Evolutionary conservation across 53 echinoderm and acorn worm species (phyloP).

Genomic region (Antedon mediterranea): DNA sequence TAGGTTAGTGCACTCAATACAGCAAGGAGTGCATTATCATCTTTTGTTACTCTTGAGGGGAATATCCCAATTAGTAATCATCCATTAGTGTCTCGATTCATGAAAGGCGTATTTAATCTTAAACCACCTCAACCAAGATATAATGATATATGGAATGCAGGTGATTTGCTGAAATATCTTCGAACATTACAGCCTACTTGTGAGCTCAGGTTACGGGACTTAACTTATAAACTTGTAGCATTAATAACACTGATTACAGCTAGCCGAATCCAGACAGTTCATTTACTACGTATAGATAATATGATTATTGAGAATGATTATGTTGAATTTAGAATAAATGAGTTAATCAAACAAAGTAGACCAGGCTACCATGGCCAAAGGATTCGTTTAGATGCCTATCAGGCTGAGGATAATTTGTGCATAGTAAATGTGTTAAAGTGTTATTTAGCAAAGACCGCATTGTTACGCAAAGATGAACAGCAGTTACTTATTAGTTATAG

Average conservation of each 20-base stretch:
- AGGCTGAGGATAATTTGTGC: constrained; percentile 22
- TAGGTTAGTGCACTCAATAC: constrained; percentile 22
- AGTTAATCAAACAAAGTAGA: constrained; percentile 17
- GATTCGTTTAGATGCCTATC: constrained; percentile 9
- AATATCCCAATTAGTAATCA: constrained; percentile 7
- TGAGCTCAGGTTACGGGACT: not conserved
- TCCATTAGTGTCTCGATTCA: constrained; percentile 13
- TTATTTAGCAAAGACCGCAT: constrained; percentile 17
- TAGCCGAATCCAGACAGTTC: not conserved
- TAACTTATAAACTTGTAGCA: not conserved
- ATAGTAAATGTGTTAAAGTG: constrained; percentile 9
- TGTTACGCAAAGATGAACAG: constrained; percentile 8
- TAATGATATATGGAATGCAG: constrained; percentile 15
- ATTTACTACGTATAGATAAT: not conserved
- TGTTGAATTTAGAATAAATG: constrained; percentile 8
- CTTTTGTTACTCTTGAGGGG: constrained; percentile 8
- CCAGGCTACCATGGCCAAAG: constrained; percentile 8
- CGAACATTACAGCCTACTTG: constrained; percentile 4
- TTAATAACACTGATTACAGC: not conserved
- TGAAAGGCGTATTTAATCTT: constrained; percentile 42
- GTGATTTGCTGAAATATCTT: constrained; percentile 2
- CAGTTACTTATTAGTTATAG: constrained; percentile 18
- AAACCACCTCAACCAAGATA: constrained; percentile 21
- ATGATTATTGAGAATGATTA: constrained; percentile 4
- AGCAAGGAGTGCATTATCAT: constrained; percentile 9